Conservation (phyloP, 35 echinoderm and acorn worm genomes). For the Apostichopus japonicus region DNA sequence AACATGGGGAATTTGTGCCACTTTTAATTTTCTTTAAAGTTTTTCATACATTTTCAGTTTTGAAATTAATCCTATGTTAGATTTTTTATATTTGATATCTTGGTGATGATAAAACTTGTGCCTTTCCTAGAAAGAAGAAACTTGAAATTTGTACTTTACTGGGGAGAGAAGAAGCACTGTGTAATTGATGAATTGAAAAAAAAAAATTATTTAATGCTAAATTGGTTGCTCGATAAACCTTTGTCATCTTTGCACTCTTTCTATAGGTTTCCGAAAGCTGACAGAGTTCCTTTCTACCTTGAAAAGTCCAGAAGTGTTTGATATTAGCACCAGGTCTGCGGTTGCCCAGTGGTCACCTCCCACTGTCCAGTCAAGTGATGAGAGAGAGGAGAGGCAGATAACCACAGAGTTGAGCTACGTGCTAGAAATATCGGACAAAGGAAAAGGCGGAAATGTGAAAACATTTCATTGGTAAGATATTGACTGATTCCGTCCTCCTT, state of each 20-base stretch:
- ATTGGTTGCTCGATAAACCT: neutral
- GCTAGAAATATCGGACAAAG: conserved; percentile 70
- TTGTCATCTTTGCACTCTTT: neutral
- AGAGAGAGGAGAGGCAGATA: conserved; percentile 19
- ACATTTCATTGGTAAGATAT: conserved; percentile 76
- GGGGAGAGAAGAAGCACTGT: neutral
- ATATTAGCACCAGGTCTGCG: conserved; percentile 67
- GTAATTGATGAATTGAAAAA: neutral
- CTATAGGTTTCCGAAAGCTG: conserved; percentile 52
- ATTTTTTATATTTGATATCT: no score
- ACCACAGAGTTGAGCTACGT: conserved; percentile 62
- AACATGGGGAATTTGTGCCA: no score
- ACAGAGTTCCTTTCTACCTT: conserved; percentile 84
- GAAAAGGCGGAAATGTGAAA: conserved; percentile 62
- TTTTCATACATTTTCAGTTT: no score
- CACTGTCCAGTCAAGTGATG: conserved; percentile 37
- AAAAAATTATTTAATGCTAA: neutral
- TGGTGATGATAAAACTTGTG: no score
- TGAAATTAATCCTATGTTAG: no score
- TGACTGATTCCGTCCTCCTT: neutral
- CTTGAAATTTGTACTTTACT: neutral
- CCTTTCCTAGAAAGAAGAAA: no score
- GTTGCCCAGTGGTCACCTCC: conserved; percentile 78
- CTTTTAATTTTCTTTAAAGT: no score
- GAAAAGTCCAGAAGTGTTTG: conserved; percentile 73